Percentiles rank a stretch among this genome's conserved stretches.
These are phyloP conservation scores for Phalacrocorax pelagicus DNA, from an alignment of 2,113 vertebrate genomes.

Conservation along the genomic window DNA sequence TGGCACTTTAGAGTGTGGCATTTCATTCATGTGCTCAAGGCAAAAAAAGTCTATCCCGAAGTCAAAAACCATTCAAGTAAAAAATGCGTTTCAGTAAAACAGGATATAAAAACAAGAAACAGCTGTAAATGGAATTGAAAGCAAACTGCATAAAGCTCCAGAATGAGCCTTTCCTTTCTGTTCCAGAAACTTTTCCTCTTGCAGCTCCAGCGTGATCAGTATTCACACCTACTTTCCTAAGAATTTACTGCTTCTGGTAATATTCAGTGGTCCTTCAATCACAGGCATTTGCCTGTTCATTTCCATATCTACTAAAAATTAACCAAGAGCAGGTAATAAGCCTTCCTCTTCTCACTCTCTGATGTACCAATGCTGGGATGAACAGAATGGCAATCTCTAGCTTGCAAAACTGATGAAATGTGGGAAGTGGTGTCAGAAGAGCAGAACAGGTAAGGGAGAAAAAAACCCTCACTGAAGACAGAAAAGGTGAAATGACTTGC, in stretches of 20 bases:
- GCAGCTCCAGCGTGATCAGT: constrained; percentile 12
- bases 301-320: neutral
- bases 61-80: constrained; percentile 51
- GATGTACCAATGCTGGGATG: neutral
- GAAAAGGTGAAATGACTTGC: neutral
- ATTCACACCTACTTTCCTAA: neutral
- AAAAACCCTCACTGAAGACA: neutral
- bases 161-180: neutral
- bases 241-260: neutral
- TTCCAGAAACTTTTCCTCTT: constrained; percentile 31
- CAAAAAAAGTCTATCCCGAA: constrained; percentile 21
- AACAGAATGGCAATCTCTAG: neutral
- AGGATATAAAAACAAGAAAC: constrained; percentile 56
- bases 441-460: neutral
- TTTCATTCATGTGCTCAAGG: constrained; percentile 31
- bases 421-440: neutral
- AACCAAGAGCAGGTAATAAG: neutral
- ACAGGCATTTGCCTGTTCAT: neutral
- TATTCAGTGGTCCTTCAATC: neutral
- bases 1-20: neutral
- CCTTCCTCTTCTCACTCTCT: neutral
- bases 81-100: constrained; percentile 70
- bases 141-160: constrained; percentile 44
- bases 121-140: constrained; percentile 61
- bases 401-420: neutral